Evolutionary conservation across 2,797 vertebrate genomes (phyloP), one percentile per base, ranked within the genome.

Genomic region (Spinus pinus): DNA sequence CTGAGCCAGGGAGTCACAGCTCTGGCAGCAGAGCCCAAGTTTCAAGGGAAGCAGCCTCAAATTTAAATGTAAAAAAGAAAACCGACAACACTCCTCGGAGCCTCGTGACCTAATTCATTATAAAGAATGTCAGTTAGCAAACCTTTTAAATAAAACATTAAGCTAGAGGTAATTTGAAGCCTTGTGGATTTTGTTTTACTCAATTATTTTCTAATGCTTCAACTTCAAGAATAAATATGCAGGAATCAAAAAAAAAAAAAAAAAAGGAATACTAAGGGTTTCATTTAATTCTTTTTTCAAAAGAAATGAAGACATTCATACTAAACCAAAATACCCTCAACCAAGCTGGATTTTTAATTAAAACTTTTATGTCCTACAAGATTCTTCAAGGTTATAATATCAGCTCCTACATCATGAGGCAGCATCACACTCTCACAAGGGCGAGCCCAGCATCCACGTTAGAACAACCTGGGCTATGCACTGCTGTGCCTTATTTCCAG

Each of bases 81-180:
- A 61, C 74, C 80, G 86, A 88, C 90, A 91, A 91, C 79, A 74
- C 92, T 77, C 93, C 83, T 94, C 7, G 41, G 91, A 96, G 92
- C 93, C 25, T 9, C 9, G 71, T 94, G 94, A 95, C 96, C 96
- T 70, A 93, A 94, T 94, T 96, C 92, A 94, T 96, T 96, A 96
- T 54, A 84, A 96, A 95, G 91, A 73, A 94, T 84, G 94, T 93
- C 96, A 95, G 91, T 94, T 95, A 93, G 90, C 96, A 96, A 95
- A 95, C 87, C 93, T 95, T 37, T 96, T 97, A 95, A 97, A 97
- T 97, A 97, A 96, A 97, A 97, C 93, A 97, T 96, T 95, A 96
- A 95, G 92, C 94, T 80, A 73, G 95, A 96, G 92, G 94, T 96
- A 95, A 95, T 96, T 96, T 95, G 96, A 94, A 96, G 93, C 95